Evolutionary conservation across 2,113 vertebrate species (phyloP), one percentile per base, ranked within the genome.

Genomic region (Rousettus leschenaultii): DNA sequence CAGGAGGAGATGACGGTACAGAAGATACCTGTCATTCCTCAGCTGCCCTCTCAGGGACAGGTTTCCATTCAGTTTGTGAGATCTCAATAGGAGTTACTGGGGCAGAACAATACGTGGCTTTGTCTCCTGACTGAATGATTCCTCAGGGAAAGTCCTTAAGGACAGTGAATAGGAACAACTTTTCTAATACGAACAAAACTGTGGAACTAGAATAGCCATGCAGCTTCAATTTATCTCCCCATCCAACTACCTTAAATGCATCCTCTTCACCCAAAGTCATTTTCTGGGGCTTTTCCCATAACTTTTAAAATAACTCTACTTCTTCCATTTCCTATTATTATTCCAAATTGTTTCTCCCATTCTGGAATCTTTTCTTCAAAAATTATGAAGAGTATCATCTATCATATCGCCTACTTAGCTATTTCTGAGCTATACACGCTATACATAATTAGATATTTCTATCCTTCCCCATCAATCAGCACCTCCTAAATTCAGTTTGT

Each of bases 401-500:
- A 57, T 82, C 35, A 68, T 53, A 68, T 13, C 0, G 0, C 38
- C 53, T 88, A 82, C 24, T 13, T 70, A 71, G 40, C 74, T 94
- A 85, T 66, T 85, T 79, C 4, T 65, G 35, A 91, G 33, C 40
- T 90, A 0, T 73, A 92, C 90, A 77, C 53, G 87, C 38, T 86
- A 65, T 6, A 92, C 6, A 6, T 79, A 96, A 94, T 89, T 93
- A 83, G 63, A 68, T 92, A 85, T 89, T 95, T 94, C 91, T 90
- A 73, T 78, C 71, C 63, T 68, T 94, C 14, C 78, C 55, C 84
- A 97, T 94, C 84, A 78, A 91, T 96, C 87, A 90, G 53, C 6
- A 1, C 75, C 43, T 97, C 89, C 90, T 88, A 86, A 96, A 92
- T 94, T 97, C 75, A 78, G 55, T 83, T 71, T 82, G 43, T 70